Percentiles rank a stretch among this genome's conserved stretches.
Conservation (phyloP, 2,797 vertebrate genomes). For the Lacerta agilis region DNA sequence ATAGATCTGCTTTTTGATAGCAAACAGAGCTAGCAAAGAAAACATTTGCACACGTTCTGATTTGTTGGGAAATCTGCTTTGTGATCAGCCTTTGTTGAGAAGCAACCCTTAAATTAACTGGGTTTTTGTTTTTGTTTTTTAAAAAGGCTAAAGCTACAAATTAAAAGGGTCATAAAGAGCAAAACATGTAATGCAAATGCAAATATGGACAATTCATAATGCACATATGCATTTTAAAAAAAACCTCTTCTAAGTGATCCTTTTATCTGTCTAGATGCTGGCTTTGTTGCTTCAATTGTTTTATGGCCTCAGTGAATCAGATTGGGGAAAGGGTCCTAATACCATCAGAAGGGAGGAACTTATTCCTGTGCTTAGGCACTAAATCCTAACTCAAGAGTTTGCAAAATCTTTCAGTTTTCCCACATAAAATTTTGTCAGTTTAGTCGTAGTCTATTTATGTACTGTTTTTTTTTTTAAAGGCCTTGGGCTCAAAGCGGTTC, state of each 20-base stretch:
- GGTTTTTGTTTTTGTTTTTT: no score
- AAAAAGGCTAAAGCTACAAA: background rate
- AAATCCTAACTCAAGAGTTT: background rate
- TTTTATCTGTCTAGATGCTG: background rate
- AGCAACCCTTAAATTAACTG: background rate
- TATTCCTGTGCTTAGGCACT: background rate
- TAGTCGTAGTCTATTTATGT: background rate
- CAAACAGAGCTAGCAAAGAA: conserved; percentile 6
- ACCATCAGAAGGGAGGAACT: background rate
- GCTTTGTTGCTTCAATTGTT: background rate
- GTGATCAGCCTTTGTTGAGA: background rate
- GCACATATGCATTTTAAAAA: background rate
- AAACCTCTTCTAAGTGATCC: background rate
- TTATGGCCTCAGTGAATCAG: background rate
- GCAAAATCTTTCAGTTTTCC: background rate
- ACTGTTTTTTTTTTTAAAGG: background rate
- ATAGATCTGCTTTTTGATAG: background rate
- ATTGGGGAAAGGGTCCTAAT: background rate
- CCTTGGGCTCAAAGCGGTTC: background rate
- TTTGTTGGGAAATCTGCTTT: conserved; percentile 11
- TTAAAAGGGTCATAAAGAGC: conserved; percentile 4
- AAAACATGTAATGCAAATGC: conserved; percentile 44
- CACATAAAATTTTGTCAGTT: background rate
- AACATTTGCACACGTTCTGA: conserved; percentile 2
- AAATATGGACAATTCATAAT: background rate